Evolutionary conservation across 23 tunicate species (phyloP), one percentile per base, ranked within the genome.

Genomic region (Clavelina lepadiformis): DNA sequence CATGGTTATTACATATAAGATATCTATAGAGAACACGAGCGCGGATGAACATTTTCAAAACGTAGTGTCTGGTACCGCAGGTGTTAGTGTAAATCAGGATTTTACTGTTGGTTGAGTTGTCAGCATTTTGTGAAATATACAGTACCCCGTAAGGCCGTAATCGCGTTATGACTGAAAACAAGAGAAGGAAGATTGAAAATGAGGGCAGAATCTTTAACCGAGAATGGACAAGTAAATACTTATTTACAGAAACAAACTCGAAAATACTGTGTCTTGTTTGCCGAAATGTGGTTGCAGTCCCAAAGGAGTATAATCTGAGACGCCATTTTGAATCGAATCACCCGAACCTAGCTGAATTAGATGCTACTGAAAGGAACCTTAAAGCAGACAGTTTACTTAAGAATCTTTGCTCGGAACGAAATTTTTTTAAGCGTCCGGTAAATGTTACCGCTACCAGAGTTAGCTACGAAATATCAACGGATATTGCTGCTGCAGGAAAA

Each of bases 311-410:
- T 28, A 60, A 60, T 60, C 66, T 28, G 38, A 60, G 66, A 6
- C 66, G 66, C 37, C 66, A 22, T 31, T 60, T 60, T 60, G 66
- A 60, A 60, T 15, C 45, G 11, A 60, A 60, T 60, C 66, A 60
- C 45, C 66, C 11, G 66, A 60, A 31, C 45, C 66, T 60, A 7
- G 45, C 66, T 60, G 45, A 60, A 24, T 60, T 24, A 60, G 66
- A 60, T 8, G 66, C 37, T 26, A 60, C 27, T 24, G 66, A 60
- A 31, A 60, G 7, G 66, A 60, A 26, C 37, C 37, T 60, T 28
- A 60, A 24, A 22, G 66, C 45, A 28, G 45, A 26, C 18, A 28
- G 66, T 28, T 60, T 60, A 60, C 13, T 22, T 29, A 60, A 22
- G 11, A 28, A 28, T 60, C 66, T 60, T 60, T 8, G 38, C 38